Evolutionary conservation across 2,113 vertebrate genomes (phyloP).

Genomic region (Butorides virescens): DNA sequence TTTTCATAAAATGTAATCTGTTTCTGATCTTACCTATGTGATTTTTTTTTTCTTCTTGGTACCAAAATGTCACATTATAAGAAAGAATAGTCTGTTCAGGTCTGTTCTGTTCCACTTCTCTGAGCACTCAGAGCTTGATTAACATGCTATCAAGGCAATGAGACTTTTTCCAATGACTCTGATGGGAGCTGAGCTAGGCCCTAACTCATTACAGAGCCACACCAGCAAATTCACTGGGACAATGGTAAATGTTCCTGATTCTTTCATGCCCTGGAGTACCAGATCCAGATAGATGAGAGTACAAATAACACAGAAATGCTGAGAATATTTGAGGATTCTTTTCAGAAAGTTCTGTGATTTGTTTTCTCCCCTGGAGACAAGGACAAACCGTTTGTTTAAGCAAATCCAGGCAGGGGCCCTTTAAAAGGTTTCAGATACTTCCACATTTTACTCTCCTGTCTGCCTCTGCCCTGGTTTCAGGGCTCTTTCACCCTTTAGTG

Average conservation of each 20-base stretch:
- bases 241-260: background rate
- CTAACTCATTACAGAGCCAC: background rate
- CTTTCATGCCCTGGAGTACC: background rate
- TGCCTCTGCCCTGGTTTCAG: background rate
- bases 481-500: background rate
- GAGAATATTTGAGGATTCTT: background rate
- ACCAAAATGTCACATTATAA: background rate
- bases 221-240: background rate
- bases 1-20: constrained; percentile 12
- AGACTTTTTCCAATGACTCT: background rate
- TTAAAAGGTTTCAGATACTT: background rate
- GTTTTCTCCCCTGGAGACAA: background rate
- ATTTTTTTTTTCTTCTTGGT: background rate
- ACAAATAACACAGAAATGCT: background rate
- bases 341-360: background rate
- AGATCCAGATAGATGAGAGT: background rate
- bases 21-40: background rate
- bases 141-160: background rate
- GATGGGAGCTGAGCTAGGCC: background rate
- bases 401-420: background rate
- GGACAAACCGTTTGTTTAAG: background rate
- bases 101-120: background rate
- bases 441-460: background rate
- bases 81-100: background rate
- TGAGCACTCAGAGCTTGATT: background rate